These are phyloP conservation scores for Galerucella calmariensis DNA, from an alignment of 2,888 invertebrate genomes.

Conservation along the genomic window DNA sequence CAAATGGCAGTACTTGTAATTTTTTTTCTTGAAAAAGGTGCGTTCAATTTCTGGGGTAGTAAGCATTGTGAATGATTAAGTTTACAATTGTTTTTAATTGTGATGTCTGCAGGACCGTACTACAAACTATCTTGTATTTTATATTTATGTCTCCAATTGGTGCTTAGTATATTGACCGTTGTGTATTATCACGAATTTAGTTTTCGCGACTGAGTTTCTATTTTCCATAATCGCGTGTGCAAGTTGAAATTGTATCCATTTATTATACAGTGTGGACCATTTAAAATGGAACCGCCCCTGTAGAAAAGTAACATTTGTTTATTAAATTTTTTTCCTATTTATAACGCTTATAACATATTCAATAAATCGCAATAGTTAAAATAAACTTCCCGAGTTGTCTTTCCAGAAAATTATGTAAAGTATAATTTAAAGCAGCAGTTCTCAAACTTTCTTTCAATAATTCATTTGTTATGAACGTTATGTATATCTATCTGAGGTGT, in stretches of 20 bases:
- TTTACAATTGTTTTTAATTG: conserved; percentile 36
- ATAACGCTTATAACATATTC: too few relatives aligned
- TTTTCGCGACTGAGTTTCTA: background rate
- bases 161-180: background rate
- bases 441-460: background rate
- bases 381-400: too few relatives aligned
- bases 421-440: background rate
- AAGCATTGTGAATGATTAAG: conserved; percentile 31
- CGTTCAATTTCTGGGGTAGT: conserved; percentile 5
- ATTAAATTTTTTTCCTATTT: too few relatives aligned
- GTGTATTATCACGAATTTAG: background rate
- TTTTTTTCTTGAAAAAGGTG: background rate
- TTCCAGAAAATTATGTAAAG: too few relatives aligned
- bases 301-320: too few relatives aligned
- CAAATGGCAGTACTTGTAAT: background rate
- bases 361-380: too few relatives aligned
- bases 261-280: too few relatives aligned
- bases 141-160: background rate
- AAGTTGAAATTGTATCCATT: too few relatives aligned
- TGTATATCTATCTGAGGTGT: background rate
- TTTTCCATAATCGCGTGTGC: background rate
- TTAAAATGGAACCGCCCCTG: too few relatives aligned
- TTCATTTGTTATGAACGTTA: background rate
- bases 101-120: conserved; percentile 26
- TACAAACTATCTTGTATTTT: background rate